A percentile compares a stretch with the other conserved stretches of the same genome.
Evolutionary conservation across 2,113 vertebrate genomes (phyloP).

Genomic region (Tychaedon coryphoeus): DNA sequence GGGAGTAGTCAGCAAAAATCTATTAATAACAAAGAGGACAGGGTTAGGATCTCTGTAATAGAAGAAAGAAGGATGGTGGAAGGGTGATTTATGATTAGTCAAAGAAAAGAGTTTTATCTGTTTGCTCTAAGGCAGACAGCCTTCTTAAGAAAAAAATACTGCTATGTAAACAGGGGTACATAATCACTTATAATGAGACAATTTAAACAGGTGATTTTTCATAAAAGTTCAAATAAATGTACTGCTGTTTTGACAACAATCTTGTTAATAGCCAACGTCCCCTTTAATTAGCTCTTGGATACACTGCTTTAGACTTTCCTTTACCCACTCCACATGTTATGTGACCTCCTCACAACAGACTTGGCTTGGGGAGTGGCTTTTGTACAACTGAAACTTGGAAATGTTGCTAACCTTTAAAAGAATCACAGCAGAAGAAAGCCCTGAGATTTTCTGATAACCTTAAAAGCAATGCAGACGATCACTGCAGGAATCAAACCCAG

Average conservation of each 20-base stretch:
- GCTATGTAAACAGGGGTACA: not conserved
- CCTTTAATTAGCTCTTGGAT: not conserved
- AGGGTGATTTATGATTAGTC: not conserved
- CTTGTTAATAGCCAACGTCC: not conserved
- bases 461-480: not conserved
- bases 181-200: not conserved
- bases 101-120: not conserved
- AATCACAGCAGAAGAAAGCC: not conserved
- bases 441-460: not conserved
- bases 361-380: not conserved
- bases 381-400: not conserved
- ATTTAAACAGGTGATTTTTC: not conserved
- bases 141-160: slow-evolving; percentile 11
- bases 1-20: slow-evolving; percentile 10
- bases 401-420: not conserved
- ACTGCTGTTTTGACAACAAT: not conserved
- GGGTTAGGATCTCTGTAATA: not conserved
- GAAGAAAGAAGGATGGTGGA: not conserved
- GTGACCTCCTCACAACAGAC: not conserved
- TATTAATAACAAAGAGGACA: slow-evolving; percentile 8
- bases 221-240: not conserved
- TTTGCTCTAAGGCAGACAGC: not conserved
- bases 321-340: accelerated
- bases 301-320: not conserved
- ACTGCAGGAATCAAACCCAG: not conserved